Evolutionary conservation across 2,888 invertebrate species (phyloP).

Genomic region (Biston betularia): DNA sequence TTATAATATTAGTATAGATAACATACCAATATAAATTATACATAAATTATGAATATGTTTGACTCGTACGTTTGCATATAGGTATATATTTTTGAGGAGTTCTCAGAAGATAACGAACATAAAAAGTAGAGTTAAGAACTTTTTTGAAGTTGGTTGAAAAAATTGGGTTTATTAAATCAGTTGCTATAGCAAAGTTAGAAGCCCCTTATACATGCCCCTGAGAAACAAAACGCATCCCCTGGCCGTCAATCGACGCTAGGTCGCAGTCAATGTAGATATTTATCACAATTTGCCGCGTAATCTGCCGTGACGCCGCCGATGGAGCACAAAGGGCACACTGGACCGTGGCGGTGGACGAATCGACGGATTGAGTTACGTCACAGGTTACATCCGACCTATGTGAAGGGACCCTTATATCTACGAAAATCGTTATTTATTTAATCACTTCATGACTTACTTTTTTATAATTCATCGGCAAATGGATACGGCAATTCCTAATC

Average conservation of each 20-base stretch:
- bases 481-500: too few relatives aligned
- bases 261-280: constrained; percentile 51
- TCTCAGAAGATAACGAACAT: too few relatives aligned
- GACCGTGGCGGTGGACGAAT: constrained; percentile 51
- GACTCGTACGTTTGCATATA: too few relatives aligned
- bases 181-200: not conserved
- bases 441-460: not conserved
- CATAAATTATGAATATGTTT: too few relatives aligned
- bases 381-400: not conserved
- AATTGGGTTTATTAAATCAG: not conserved
- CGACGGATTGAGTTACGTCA: constrained; percentile 44
- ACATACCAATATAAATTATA: too few relatives aligned
- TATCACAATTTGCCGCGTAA: constrained; percentile 71
- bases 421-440: not conserved
- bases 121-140: too few relatives aligned
- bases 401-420: constrained; percentile 21
- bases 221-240: constrained; percentile 7
- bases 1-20: too few relatives aligned
- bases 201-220: not conserved
- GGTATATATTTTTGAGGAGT: too few relatives aligned
- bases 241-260: constrained; percentile 13
- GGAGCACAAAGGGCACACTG: constrained; percentile 57
- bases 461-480: too few relatives aligned
- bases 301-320: constrained; percentile 62
- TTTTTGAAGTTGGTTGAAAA: too few relatives aligned